Conservation (phyloP, 1,140 invertebrate genomes). For the Drosophila auraria region DNA sequence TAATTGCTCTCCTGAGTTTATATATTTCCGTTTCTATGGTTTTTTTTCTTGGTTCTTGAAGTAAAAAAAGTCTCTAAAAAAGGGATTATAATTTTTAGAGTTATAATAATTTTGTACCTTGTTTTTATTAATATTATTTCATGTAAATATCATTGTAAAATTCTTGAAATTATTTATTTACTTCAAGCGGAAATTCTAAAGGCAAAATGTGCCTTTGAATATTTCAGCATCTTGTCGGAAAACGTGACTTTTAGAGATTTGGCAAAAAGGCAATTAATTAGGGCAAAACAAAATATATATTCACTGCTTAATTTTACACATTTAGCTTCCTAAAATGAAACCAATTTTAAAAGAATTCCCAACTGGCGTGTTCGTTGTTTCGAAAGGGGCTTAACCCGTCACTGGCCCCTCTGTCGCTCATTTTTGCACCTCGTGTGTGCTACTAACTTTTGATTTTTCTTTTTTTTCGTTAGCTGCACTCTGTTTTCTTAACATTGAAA, state of each 20-base stretch:
- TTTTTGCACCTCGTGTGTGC: slow-evolving; percentile 44
- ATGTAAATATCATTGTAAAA: too few relatives aligned
- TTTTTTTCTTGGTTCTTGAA: background rate
- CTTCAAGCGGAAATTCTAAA: background rate
- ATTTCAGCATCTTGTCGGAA: background rate
- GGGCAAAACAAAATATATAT: background rate
- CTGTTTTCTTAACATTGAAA: slow-evolving; percentile 38
- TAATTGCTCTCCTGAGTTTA: background rate
- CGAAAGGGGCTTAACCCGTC: slow-evolving; percentile 3
- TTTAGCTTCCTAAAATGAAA: background rate
- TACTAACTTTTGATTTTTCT: background rate
- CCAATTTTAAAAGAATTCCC: background rate
- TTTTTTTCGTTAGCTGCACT: slow-evolving; percentile 24
- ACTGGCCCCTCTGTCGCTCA: slow-evolving; percentile 16
- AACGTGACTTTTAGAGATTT: background rate
- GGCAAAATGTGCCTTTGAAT: background rate
- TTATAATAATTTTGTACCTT: too few relatives aligned
- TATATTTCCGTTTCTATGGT: background rate
- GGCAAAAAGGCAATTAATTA: background rate
- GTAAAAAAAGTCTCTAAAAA: too few relatives aligned
- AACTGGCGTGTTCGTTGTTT: too few relatives aligned
- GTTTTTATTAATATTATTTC: too few relatives aligned
- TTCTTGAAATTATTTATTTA: too few relatives aligned
- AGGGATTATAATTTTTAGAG: too few relatives aligned
- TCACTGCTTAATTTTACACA: background rate